phyloP scores from a whole-genome alignment of 2,797 vertebrate species.

The Catharus ustulatus region DNA sequence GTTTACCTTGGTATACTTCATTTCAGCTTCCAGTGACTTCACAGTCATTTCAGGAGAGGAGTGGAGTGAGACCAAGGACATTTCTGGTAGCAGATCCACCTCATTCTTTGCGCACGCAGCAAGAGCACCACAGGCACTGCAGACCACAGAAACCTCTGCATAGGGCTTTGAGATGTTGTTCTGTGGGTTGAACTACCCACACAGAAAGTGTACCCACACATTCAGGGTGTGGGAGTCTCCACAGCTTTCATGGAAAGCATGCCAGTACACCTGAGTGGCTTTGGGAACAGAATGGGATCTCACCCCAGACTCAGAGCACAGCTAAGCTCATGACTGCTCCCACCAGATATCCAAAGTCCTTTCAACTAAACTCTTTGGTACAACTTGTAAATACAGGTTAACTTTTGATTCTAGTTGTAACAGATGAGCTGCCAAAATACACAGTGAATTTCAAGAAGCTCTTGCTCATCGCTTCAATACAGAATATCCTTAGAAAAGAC shows the following conservation, averaged over 20 bases:
- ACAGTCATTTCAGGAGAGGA: not conserved
- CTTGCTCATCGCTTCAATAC: not conserved
- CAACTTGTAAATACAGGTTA: not conserved
- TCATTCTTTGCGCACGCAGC: not conserved
- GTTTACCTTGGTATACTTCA: not conserved
- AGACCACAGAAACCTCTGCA: not conserved
- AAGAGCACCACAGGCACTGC: rapidly evolving
- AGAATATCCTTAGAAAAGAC: not conserved
- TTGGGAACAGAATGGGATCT: not conserved
- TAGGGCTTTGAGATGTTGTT: not conserved
- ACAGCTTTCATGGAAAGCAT: not conserved
- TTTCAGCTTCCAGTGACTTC: not conserved
- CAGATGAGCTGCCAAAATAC: not conserved
- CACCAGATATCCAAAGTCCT: not conserved
- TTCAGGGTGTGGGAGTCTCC: not conserved
- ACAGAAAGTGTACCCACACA: rapidly evolving
- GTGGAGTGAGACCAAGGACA: not conserved
- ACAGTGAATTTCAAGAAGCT: not conserved
- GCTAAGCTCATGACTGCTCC: not conserved
- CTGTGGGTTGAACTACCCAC: not conserved
- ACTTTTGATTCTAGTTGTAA: not conserved
- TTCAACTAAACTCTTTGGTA: not conserved
- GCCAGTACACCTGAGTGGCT: not conserved
- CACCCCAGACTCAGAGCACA: not conserved
- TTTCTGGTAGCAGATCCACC: not conserved